Conservation (phyloP, 92 coral and sea anemone genomes). For the Muricea muricata region DNA sequence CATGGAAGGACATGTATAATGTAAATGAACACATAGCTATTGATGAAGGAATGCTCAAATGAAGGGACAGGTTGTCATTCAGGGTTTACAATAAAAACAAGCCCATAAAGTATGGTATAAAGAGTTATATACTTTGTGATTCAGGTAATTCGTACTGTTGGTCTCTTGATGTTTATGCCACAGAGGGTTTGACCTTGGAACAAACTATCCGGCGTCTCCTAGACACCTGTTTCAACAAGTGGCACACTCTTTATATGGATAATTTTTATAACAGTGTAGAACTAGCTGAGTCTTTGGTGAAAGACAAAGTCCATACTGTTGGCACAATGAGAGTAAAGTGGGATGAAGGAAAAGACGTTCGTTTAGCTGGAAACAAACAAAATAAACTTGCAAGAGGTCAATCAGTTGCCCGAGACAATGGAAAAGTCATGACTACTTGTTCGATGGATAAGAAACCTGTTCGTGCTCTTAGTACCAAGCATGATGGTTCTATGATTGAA, state of each 20-base stretch:
- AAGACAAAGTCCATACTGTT: not conserved
- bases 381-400: not conserved
- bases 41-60: slow-evolving; percentile 37
- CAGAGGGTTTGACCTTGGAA: not conserved
- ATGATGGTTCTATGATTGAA: not conserved
- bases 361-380: not conserved
- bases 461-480: not conserved
- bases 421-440: not conserved
- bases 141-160: slow-evolving; percentile 26
- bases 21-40: slow-evolving; percentile 11
- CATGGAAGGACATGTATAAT: not conserved
- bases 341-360: not conserved
- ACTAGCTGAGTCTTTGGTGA: not conserved
- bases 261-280: not conserved
- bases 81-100: slow-evolving; percentile 35
- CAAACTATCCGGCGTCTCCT: not conserved
- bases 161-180: slow-evolving; percentile 27
- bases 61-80: slow-evolving; percentile 19
- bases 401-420: not conserved
- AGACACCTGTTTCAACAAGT: not conserved
- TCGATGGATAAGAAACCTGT: not conserved
- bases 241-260: not conserved
- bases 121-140: slow-evolving; percentile 43
- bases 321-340: not conserved
- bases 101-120: slow-evolving; percentile 40